These are phyloP conservation scores for Solenopsis invicta DNA, from an alignment of 1,140 invertebrate genomes.

Conservation along the genomic window DNA sequence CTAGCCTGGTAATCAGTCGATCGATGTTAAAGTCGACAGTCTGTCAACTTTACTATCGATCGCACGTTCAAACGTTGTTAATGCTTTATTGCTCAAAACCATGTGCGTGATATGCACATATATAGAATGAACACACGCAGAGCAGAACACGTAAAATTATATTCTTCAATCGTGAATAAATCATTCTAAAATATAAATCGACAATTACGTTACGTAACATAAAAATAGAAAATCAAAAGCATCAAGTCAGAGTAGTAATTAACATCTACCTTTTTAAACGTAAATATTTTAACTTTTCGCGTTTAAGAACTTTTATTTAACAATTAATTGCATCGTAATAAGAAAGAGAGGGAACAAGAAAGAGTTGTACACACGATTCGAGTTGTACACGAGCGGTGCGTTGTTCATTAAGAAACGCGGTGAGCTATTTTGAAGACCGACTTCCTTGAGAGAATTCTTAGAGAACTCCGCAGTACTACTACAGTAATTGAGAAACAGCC, in stretches of 20 bases:
- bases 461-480: not conserved
- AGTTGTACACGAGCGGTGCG: not conserved
- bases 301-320: not conserved
- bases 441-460: not conserved
- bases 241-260: not conserved
- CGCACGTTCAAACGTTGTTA: conserved; percentile 38
- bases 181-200: not conserved
- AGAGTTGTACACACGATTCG: not conserved
- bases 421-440: conserved; percentile 18
- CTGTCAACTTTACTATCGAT: conserved; percentile 40
- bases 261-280: not conserved
- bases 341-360: not conserved
- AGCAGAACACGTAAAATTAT: not conserved
- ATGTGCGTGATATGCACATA: not conserved
- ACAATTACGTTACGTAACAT: too few species aligned
- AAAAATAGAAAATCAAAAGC: not conserved
- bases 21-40: conserved; percentile 27
- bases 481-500: conserved; percentile 79
- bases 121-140: not conserved
- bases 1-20: conserved; percentile 35
- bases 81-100: conserved; percentile 44
- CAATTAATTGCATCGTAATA: not conserved
- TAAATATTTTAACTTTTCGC: not conserved
- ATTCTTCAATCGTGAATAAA: conserved; percentile 15
- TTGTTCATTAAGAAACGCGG: conserved; percentile 42